Evolutionary conservation across 2,797 vertebrate species (phyloP).

Genomic region (Psittacula derbiana): DNA sequence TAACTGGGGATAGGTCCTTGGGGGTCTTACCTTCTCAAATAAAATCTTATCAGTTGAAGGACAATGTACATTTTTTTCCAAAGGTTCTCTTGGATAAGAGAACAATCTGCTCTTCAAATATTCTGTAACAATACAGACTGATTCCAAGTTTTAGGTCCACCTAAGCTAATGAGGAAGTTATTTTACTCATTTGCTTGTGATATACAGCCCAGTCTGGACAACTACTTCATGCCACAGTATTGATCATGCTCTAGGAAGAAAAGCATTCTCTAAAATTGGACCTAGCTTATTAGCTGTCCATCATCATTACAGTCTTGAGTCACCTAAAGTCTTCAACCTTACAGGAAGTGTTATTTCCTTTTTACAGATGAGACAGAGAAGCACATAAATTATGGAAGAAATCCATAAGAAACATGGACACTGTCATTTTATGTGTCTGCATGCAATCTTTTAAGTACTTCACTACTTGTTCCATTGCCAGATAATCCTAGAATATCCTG

Average conservation of each 20-base stretch:
- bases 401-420: background rate
- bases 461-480: background rate
- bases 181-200: background rate
- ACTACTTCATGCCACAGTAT: background rate
- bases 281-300: background rate
- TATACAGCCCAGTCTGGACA: background rate
- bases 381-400: conserved; percentile 19
- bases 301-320: background rate
- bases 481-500: conserved; percentile 7
- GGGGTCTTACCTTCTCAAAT: background rate
- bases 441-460: background rate
- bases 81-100: background rate
- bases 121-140: background rate
- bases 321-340: background rate
- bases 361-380: background rate
- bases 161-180: background rate
- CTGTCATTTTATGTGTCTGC: background rate
- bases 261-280: background rate
- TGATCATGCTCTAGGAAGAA: background rate
- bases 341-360: background rate
- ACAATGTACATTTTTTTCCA: background rate
- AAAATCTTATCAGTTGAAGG: background rate
- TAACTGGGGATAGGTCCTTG: background rate
- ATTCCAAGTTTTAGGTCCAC: background rate
- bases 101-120: background rate